Evolutionary conservation across 1,140 invertebrate species (phyloP), one percentile per base, ranked within the genome.

Genomic region (Sitodiplosis mosellana): DNA sequence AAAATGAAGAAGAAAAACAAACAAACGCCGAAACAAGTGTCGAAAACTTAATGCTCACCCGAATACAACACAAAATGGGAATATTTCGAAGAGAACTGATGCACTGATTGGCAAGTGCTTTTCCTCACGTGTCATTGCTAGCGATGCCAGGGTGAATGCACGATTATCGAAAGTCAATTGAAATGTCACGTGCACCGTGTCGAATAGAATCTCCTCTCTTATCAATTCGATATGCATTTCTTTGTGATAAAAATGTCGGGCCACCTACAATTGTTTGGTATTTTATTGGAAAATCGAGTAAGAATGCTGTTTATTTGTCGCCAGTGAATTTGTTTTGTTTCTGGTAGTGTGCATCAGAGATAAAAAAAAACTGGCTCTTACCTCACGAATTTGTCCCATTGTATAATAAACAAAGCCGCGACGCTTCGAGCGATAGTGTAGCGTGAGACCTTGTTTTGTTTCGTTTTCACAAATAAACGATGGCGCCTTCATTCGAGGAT

Each of bases 401-500:
- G 92, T 91, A 58, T 97, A 98, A 64, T 92, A 90, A 2, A 95
- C 80, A 61, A 91, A 96, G 0, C 91, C 91, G 45, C 84, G 72
- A 48, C 92, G 66, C 66, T 91, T 93, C 49, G 87, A 93, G 41
- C 92, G 73, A 61, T 94, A 94, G 67, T 96, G 92, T 34, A 97
- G 71, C 1, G 87, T 90, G 40, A 96, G 69, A 2, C 93, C 92
- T 59, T 85, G 80, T 45, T 81, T 75, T 0, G 86, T 88, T 65
- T 98, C 93, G 58, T 92, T 89, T 64, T 95, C 90, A 58, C 91
- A 93, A 54, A 94, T 94, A 61, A 96, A 96, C 47, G 88, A 93
- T 1, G 93, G 93, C 0, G 93, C 89, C 51, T 62, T 56, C 76
- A 93, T 83, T 55, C 87, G 74, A 0, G 92, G 91, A 63, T 96